Evolutionary conservation across 1,140 invertebrate genomes (phyloP).

Genomic region (Sitophilus oryzae): DNA sequence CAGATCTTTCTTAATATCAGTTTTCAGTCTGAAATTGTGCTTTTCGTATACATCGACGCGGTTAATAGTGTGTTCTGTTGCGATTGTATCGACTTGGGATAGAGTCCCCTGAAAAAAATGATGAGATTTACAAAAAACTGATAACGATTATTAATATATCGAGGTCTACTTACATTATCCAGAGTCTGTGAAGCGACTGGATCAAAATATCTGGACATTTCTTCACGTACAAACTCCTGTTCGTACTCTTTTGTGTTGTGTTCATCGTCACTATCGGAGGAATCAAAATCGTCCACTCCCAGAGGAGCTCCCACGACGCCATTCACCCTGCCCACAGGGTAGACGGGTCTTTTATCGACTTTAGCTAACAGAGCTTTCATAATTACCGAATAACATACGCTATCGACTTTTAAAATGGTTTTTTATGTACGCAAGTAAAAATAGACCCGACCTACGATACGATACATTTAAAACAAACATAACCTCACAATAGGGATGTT

Average conservation of each 20-base stretch:
- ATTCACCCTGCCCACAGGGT: slow-evolving; percentile 21
- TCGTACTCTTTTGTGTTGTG: slow-evolving; percentile 16
- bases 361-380: slow-evolving; percentile 19
- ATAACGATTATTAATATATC: too few relatives aligned
- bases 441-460: too few relatives aligned
- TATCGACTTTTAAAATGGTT: too few relatives aligned
- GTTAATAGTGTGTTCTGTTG: slow-evolving; percentile 9
- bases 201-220: slow-evolving; percentile 23
- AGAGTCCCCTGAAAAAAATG: neutral
- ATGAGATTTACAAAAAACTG: too few relatives aligned
- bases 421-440: too few relatives aligned
- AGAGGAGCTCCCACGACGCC: slow-evolving; percentile 1
- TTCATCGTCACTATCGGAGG: slow-evolving; percentile 13
- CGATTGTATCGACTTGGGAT: neutral
- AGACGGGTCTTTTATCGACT: slow-evolving; percentile 10
- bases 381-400: too few relatives aligned
- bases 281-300: slow-evolving; percentile 11
- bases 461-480: too few relatives aligned
- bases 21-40: slow-evolving; percentile 29
- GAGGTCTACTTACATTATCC: too few relatives aligned
- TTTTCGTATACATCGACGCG: slow-evolving; percentile 19
- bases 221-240: slow-evolving; percentile 26
- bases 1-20: slow-evolving; percentile 25
- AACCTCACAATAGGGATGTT: too few relatives aligned
- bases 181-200: too few relatives aligned